Evolutionary conservation across 2,888 invertebrate genomes (phyloP), one percentile per base, ranked within the genome.

Genomic region (Ecdyonurus torrentis): DNA sequence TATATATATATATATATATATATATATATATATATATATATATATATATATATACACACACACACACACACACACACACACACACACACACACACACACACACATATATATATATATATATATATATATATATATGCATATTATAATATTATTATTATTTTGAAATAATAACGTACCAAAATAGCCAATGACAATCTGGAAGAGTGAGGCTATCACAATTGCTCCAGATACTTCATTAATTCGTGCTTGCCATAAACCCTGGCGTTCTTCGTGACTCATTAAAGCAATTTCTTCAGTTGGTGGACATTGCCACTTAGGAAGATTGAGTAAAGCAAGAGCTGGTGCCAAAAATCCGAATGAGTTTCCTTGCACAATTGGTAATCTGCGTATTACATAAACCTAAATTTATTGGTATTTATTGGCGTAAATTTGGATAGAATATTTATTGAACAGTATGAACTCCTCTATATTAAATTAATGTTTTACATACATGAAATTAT

Each of bases 151-250:
- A n/a, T 37, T 62, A 15, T 52, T 20, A 62, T 2, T 20, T 50
- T n/a, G 22, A 22, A 19, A n/a, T 19, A 20, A 58, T 70, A 2
- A 52, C 66, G 65, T 62, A 72, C 72, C 72, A 58, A 70, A 70
- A 66, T 77, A 76, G 70, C 88, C 91, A 61, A 89, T 77, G 59
- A 88, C 71, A 1, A 91, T 79, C 75, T 91, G 89, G 63, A 89
- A 83, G 58, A 88, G 68, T 0, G 90, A 86, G 0, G 90, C 83
- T 0, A 89, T 82, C 1, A 89, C 86, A 19, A 91, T 89, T 1
- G 90, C 89, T 0, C 91, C 91, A 0, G 89, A 90, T 23, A 91
- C 75, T 71, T 88, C 89, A 64, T 88, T 79, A 86, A 90, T 89
- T 66, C 89, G 77, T 24, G 77, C 74, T 71, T 85, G 86, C 90